Base-by-base conservation (phyloP, 2,113 vertebrate species). In the Cephalopholis sonnerati region DNA sequence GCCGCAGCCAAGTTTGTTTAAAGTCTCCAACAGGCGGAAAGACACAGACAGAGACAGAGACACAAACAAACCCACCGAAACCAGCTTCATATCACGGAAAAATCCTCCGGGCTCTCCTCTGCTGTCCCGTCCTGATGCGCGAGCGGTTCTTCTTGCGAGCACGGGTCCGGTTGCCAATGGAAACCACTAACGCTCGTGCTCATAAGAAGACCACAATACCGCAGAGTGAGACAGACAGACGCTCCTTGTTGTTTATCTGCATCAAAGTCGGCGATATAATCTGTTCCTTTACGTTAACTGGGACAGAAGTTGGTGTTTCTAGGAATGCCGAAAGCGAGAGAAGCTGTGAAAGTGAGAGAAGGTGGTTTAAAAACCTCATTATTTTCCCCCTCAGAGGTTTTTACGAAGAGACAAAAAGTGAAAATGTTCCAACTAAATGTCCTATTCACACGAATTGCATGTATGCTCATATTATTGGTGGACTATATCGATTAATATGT, bases 161-260 rank as follows among this genome's bases (percentile, higher is more conserved):
- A 11, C 66, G 53, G 50, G 72, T 29, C 74, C 54, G 57, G 92
- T 93, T 92, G 77, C 91, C 87, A 77, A 1, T 86, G 86, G 93
- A 61, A 93, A 94, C 93, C 75, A 79, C 24, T 39, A 69, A 87
- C 63, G 84, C 87, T 73, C 53, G 46, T 0, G 69, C 62, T 48
- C 18, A 17, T 1, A 4, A 25, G 25, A 27, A 36, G 51, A 55
- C 24, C 51, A 2, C 53, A 25, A 36, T 36, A 8, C 24, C 20
- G 16, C 20, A n/a, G 25, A 54, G 32, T 7, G 32, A 36, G 32
- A 7, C 32, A 5, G 41, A 0, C 1, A 24, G 18, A 17, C 57
- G 3, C 57, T 0, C 18, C 9, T 13, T 2, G 27, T 4, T 44
- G 32, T 20, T 53, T 39, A 17, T 48, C 62, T 2, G 4, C 50